Base-by-base conservation (phyloP, 2,113 vertebrate genomes). In the Tachuris rubrigastra region DNA sequence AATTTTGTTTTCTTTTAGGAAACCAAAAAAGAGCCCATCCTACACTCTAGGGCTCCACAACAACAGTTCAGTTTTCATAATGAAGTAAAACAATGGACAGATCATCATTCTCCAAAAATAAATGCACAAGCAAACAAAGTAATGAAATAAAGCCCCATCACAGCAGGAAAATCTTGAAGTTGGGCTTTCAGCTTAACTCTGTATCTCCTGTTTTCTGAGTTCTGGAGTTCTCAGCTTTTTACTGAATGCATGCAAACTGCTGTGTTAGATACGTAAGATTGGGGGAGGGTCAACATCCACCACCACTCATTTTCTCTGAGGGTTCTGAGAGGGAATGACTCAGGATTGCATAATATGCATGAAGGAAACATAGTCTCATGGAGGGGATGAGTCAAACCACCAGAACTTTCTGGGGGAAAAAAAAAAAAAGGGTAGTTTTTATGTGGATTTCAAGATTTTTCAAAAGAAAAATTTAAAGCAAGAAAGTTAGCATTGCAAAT, bases 71-170 rank as follows among this genome's bases (percentile, higher is more conserved):
- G 63, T 84, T 90, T 88, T 86, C 55, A 74, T 93, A 95, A 94
- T 83, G 52, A 92, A 95, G 35, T 88, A 67, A 83, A 91, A 96
- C 94, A 96, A 95, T 90, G 59, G 92, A 84, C 35, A 83, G 72
- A 52, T 95, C 92, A 93, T 96, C 75, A 76, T 79, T 90, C 58
- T 88, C 92, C 82, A 95, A 95, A 97, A 97, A 96, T 96, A 96
- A 96, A 95, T 59, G 52, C 60, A 74, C 90, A 89, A 95, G 87
- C 77, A 95, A 91, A 87, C 60, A 88, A 85, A 76, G 12, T 94
- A 96, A 93, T 93, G 63, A 95, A 95, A 94, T 85, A 95, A 96
- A 94, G 68, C 13, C 28, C 35, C 16, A 44, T 93, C 85, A 71
- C 82, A 96, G 87, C 75, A 92, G 71, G 92, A 56, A 96, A 91